Percentiles rank a stretch among this genome's conserved stretches.
These are phyloP conservation scores for Microcaecilia unicolor DNA, from an alignment of 2,797 vertebrate genomes.

Conservation along the genomic window DNA sequence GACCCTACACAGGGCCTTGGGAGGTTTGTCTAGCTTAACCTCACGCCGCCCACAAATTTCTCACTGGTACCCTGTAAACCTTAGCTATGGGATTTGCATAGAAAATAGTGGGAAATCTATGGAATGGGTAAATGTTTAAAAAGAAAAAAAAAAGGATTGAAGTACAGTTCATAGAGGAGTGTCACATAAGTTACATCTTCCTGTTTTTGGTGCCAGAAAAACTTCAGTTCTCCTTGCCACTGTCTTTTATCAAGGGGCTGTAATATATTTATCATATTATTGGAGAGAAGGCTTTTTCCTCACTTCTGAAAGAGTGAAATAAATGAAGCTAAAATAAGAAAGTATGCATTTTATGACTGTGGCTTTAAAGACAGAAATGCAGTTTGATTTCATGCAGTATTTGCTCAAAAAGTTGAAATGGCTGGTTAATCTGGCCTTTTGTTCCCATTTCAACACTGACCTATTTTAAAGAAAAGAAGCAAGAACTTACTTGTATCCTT, in stretches of 20 bases:
- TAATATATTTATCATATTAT: neutral
- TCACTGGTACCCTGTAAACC: constrained; percentile 19
- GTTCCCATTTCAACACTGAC: neutral
- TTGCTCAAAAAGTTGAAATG: neutral
- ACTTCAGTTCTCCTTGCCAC: neutral
- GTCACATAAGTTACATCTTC: neutral
- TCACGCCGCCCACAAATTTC: constrained; percentile 30
- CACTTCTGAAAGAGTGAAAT: neutral
- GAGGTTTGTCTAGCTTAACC: constrained; percentile 33
- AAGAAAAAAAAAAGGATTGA: neutral
- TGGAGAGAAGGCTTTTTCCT: constrained; percentile 6
- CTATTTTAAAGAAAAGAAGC: neutral
- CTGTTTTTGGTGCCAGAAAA: constrained; percentile 1
- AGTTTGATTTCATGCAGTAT: neutral
- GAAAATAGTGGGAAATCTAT: neutral
- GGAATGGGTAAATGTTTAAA: neutral
- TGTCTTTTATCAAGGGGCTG: neutral
- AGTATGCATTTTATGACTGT: neutral
- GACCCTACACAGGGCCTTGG: constrained; percentile 32
- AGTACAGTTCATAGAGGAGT: constrained; percentile 1
- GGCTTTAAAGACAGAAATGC: neutral
- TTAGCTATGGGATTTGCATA: neutral
- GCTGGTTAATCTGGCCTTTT: neutral
- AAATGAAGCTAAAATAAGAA: neutral
- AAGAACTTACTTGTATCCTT: accelerated